These are phyloP conservation scores for Sinhomidia bicolor DNA, from an alignment of 2,888 invertebrate genomes.

Conservation along the genomic window DNA sequence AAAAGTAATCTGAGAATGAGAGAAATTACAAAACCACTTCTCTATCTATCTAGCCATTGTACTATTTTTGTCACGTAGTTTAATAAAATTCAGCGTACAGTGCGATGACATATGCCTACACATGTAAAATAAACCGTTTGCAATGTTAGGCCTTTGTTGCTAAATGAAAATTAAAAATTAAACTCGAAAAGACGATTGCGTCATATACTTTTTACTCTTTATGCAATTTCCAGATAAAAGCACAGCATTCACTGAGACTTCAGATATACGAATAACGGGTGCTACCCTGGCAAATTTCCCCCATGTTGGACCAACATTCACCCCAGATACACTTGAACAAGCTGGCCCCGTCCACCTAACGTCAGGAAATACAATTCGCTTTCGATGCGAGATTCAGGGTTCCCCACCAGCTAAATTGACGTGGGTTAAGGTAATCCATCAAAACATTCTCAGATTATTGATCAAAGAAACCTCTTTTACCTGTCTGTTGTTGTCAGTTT, in stretches of 20 bases:
- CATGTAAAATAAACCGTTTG: neutral
- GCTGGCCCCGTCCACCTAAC: slow-evolving; percentile 78
- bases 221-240: slow-evolving; percentile 68
- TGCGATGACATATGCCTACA: neutral
- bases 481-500: neutral
- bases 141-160: neutral
- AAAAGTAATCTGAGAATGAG: slow-evolving; percentile 30
- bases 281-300: slow-evolving; percentile 58
- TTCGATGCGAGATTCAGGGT: slow-evolving; percentile 78
- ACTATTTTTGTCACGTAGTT: neutral
- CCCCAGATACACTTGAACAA: slow-evolving; percentile 77
- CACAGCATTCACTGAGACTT: slow-evolving; percentile 57
- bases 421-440: slow-evolving; percentile 77
- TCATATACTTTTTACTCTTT: slow-evolving; percentile 4
- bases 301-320: slow-evolving; percentile 73
- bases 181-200: neutral
- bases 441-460: slow-evolving; percentile 3
- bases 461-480: neutral
- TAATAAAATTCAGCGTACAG: neutral
- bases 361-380: slow-evolving; percentile 78
- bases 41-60: no score
- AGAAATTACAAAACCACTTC: no score
- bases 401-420: slow-evolving; percentile 76
- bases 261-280: slow-evolving; percentile 52
- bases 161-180: neutral